Conservation (phyloP, 1,140 invertebrate genomes). For the Patella vulgata region DNA sequence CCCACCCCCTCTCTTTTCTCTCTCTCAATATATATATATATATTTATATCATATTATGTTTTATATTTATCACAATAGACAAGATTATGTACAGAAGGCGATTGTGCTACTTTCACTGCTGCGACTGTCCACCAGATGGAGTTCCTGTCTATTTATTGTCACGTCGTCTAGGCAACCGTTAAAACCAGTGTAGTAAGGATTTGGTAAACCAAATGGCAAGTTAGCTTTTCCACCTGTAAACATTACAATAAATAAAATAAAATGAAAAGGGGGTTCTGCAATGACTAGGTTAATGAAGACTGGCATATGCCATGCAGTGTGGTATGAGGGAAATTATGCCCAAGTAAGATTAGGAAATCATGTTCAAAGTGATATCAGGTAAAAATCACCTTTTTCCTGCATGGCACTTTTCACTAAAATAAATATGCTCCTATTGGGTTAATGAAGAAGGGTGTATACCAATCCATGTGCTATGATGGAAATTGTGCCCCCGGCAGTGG, state of each 20-base stretch:
- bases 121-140: constrained; percentile 52
- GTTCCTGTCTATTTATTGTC: constrained; percentile 44
- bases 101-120: constrained; percentile 36
- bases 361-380: not conserved
- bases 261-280: not conserved
- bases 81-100: constrained; percentile 32
- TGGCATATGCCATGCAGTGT: too few species aligned
- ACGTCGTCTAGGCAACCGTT: constrained; percentile 72
- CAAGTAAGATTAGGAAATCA: not conserved
- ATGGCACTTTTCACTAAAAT: not conserved
- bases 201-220: constrained; percentile 72
- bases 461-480: too few species aligned
- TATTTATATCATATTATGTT: too few species aligned
- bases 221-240: constrained; percentile 69
- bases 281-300: too few species aligned
- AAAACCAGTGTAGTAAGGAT: constrained; percentile 72
- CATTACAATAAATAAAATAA: constrained; percentile 4
- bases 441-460: not conserved
- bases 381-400: not conserved
- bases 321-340: too few species aligned
- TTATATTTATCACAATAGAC: too few species aligned
- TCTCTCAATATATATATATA: too few species aligned
- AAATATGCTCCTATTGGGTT: not conserved
- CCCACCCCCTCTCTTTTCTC: too few species aligned
- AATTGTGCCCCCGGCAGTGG: too few species aligned